Base-by-base conservation (phyloP, 2,113 vertebrate species). In the Actenoides hombroni region DNA sequence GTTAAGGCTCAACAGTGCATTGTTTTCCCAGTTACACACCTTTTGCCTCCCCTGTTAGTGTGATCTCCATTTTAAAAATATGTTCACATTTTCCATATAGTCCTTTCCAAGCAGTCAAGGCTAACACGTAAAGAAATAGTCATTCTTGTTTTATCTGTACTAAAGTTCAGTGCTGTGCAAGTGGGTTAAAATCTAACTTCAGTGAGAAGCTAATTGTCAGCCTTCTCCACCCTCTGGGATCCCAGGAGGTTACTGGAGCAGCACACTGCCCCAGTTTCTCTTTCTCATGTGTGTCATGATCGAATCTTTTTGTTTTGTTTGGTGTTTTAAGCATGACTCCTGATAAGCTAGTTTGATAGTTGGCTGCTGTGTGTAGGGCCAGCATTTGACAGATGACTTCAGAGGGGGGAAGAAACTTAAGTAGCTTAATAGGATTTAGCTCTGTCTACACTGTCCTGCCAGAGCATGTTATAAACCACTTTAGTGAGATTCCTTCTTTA, bases 391-490 rank as follows among this genome's bases (percentile, higher is more conserved):
- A 63, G 85, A 93, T 91, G 78, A 96, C 84, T 95, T 95, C 21
- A 79, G 93, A 73, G 67, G 83, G 92, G 81, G 81, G 76, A 95
- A 89, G 89, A 81, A 96, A 96, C 93, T 75, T 91, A 96, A 95
- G 94, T 91, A 92, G 74, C 91, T 95, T 96, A 96, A 96, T 71
- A 88, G 88, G 90, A 93, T 96, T 96, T 96, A 94, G 83, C 57
- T 92, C 73, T 83, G 80, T 95, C 92, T 93, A 42, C 56, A 23
- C 68, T 76, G 92, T 89, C 91, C 90, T 88, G 92, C 85, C 83
- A 85, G 95, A 78, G 83, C 73, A 64, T 0, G 7, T 90, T 95
- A 83, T 64, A 96, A 96, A 96, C 83, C 88, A 94, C 95, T 92
- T 95, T 60, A 94, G 90, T 91, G 79, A 77, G 80, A 90, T 96